Evolutionary conservation across 2,797 vertebrate genomes (phyloP), one percentile per base, ranked within the genome.

Genomic region (Acanthopagrus latus): DNA sequence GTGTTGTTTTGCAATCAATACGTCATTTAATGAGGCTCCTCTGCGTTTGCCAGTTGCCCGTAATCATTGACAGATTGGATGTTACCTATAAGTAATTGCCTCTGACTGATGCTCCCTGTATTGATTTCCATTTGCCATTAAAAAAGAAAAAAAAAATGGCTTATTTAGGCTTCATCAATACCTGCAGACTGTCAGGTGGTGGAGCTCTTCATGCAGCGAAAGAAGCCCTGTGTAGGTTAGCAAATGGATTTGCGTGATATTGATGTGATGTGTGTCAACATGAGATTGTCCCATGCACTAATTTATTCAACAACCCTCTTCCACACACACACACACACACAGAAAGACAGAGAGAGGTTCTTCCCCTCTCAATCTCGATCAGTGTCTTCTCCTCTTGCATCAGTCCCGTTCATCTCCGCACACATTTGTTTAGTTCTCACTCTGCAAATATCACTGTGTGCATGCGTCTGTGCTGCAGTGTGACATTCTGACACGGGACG

Each of bases 111-210:
- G 51, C 52, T 54, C 7, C 20, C 58, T 27, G 14, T 7, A 71
- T 58, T 68, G 60, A 73, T 74, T 59, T 38, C 11, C 17, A 5
- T 69, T 64, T 70, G 25, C 23, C 67, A 43, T 80, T 6, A 33
- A 33, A 33, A 33, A 33, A 3, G 6, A 5, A 3, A 3, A 20
- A 27, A 43, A 58, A 64, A 74, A 1, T 1, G 14, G 1, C 23
- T 71, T 50, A 29, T 60, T 67, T 10, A 38, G 47, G 46, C 64
- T 76, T 59, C 12, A 68, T 72, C 54, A 46, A 18, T 74, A 21
- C 41, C 27, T 54, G 12, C 77, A 58, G 38, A 18, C n/a, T 46
- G 41, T 64, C 55, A 33, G 38, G 20, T 41, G 29, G 10, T 29
- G 59, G 25, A 51, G 60, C 20, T 65, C 21, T 25, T 7, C 20